phyloP scores from a whole-genome alignment of 2,797 vertebrate species.

The Pseudopleuronectes americanus region DNA sequence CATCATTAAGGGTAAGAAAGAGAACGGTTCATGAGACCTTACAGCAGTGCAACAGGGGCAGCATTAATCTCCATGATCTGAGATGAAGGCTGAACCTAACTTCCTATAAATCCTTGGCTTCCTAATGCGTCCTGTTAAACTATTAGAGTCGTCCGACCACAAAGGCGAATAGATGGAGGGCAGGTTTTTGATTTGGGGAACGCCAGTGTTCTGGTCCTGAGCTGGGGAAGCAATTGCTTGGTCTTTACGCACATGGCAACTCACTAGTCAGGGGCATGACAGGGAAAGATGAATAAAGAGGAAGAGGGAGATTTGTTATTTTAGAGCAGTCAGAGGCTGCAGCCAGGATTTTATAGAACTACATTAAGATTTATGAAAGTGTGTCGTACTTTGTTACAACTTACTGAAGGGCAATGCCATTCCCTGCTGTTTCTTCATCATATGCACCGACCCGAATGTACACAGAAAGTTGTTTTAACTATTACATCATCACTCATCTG shows the following conservation, averaged over 20 bases:
- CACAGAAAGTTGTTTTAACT: constrained; percentile 39
- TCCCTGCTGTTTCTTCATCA: constrained; percentile 45
- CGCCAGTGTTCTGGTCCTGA: constrained; percentile 51
- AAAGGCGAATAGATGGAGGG: constrained; percentile 17
- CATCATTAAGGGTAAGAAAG: constrained; percentile 47
- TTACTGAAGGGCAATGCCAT: constrained; percentile 36
- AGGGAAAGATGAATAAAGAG: constrained; percentile 51
- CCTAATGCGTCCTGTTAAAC: constrained; percentile 53
- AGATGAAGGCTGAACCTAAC: constrained; percentile 63
- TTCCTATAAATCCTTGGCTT: constrained; percentile 62
- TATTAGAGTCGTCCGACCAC: constrained; percentile 27
- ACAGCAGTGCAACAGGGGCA: constrained; percentile 22
- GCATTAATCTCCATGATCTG: constrained; percentile 52
- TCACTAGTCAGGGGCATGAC: constrained; percentile 50
- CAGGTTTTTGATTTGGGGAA: constrained; percentile 61
- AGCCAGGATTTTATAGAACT: constrained; percentile 59
- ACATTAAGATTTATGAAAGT: constrained; percentile 66
- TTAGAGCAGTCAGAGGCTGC: constrained; percentile 66
- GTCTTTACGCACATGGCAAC: constrained; percentile 62
- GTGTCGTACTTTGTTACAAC: constrained; percentile 41
- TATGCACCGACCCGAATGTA: constrained; percentile 29
- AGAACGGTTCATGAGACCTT: constrained; percentile 45
- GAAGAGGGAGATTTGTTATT: constrained; percentile 72
- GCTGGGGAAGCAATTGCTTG: constrained; percentile 65
- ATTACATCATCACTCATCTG: constrained; percentile 60